Conservation (phyloP, 2,797 vertebrate genomes). For the Phyllotis vaccarum region DNA sequence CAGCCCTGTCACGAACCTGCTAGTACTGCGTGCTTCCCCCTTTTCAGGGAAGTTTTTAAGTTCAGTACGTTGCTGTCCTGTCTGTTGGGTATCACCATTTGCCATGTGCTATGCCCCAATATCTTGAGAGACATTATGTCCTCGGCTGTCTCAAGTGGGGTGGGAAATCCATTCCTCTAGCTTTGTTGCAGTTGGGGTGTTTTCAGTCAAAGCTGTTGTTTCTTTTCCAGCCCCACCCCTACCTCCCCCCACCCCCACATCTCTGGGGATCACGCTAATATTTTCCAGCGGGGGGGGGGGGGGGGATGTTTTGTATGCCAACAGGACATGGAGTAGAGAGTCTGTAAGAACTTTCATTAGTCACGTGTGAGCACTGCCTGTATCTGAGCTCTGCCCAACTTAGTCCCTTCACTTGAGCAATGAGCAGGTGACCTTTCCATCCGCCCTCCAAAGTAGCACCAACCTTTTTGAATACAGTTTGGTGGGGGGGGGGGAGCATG, state of each 20-base stretch:
- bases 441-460: no score
- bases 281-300: neutral
- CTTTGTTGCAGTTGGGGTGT: neutral
- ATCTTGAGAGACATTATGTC: neutral
- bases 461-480: no score
- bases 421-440: neutral
- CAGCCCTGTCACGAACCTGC: neutral
- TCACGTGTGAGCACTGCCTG: neutral
- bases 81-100: neutral
- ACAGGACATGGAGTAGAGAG: neutral
- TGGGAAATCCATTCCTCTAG: neutral
- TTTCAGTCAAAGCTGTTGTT: conserved; percentile 9
- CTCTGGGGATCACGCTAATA: neutral
- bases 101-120: neutral
- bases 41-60: neutral
- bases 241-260: no score
- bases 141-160: neutral
- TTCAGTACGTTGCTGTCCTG: neutral
- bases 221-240: neutral
- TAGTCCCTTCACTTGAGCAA: neutral
- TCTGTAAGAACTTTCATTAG: neutral
- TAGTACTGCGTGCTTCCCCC: neutral
- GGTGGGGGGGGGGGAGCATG: no score
- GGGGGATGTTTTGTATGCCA: neutral
- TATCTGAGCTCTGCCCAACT: neutral